Conservation (phyloP, 2,888 invertebrate genomes). For the Agriopis aurantiaria region DNA sequence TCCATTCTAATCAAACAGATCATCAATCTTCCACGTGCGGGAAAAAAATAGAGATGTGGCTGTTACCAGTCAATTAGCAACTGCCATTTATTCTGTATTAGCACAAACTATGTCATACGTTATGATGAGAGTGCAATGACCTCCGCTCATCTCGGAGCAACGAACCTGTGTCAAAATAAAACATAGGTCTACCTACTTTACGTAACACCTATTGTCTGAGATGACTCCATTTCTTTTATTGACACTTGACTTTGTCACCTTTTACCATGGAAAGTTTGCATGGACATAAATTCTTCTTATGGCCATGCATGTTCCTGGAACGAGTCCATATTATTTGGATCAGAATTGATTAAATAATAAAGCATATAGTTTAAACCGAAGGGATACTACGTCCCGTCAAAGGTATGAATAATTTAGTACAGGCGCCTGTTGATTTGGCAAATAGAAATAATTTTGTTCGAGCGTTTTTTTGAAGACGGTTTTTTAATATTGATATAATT, state of each 20-base stretch:
- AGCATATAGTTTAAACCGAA: too few relatives aligned
- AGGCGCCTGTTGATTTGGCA: too few relatives aligned
- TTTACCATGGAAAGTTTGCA: not conserved
- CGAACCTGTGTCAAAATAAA: conserved; percentile 49
- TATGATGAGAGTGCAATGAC: conserved; percentile 35
- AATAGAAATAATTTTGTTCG: too few relatives aligned
- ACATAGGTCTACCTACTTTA: conserved; percentile 40
- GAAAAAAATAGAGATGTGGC: conserved; percentile 9
- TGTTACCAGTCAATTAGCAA: conserved; percentile 22
- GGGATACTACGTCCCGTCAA: too few relatives aligned
- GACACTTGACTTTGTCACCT: conserved; percentile 18
- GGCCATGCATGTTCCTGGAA: too few relatives aligned
- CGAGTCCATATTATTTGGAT: too few relatives aligned
- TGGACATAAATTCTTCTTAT: not conserved
- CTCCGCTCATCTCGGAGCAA: conserved; percentile 37
- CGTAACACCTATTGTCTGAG: conserved; percentile 45
- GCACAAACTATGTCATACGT: conserved; percentile 41
- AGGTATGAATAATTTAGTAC: too few relatives aligned
- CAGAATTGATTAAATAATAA: too few relatives aligned
- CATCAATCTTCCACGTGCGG: conserved; percentile 18
- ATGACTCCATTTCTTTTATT: conserved; percentile 28
- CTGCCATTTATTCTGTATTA: conserved; percentile 24
- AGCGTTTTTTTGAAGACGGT: too few relatives aligned
- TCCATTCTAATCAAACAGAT: not conserved
- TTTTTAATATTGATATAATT: too few relatives aligned